Percentiles rank a stretch among this genome's conserved stretches.
phyloP scores from a whole-genome alignment of 2,797 vertebrate species.

The Enoplosus armatus region DNA sequence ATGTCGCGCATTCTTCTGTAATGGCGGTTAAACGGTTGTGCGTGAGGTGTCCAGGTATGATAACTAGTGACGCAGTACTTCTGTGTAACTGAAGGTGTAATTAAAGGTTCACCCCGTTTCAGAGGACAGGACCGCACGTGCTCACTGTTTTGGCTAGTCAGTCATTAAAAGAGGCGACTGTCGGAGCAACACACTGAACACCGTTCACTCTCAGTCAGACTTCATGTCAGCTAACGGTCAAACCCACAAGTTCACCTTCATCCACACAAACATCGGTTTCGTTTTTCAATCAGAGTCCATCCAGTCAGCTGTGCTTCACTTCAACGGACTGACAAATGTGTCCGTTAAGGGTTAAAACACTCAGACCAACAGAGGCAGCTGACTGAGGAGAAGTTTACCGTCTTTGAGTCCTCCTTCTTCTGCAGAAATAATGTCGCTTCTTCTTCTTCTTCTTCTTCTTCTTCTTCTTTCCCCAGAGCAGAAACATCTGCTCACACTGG shows the following conservation, averaged over 20 bases:
- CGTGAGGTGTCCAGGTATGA: too few species aligned
- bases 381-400: constrained; percentile 27
- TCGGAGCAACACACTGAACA: not conserved
- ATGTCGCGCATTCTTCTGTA: too few species aligned
- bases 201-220: not conserved
- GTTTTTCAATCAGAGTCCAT: not conserved
- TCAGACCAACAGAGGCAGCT: not conserved
- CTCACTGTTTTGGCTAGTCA: constrained; percentile 48
- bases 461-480: constrained; percentile 20
- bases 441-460: too few species aligned
- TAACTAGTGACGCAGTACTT: too few species aligned
- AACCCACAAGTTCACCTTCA: too few species aligned
- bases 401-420: constrained; percentile 24
- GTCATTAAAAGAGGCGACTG: constrained; percentile 17
- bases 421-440: not conserved
- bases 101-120: too few species aligned
- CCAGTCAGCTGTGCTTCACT: constrained; percentile 12
- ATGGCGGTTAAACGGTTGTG: not conserved
- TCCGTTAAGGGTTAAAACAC: not conserved
- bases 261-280: not conserved
- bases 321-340: too few species aligned
- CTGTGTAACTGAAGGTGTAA: too few species aligned
- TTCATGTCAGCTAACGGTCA: not conserved
- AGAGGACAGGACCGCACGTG: constrained; percentile 51
- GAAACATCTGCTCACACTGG: constrained; percentile 67